Evolutionary conservation across 1,140 invertebrate genomes (phyloP).

Genomic region (Meloidogyne chitwoodi): DNA sequence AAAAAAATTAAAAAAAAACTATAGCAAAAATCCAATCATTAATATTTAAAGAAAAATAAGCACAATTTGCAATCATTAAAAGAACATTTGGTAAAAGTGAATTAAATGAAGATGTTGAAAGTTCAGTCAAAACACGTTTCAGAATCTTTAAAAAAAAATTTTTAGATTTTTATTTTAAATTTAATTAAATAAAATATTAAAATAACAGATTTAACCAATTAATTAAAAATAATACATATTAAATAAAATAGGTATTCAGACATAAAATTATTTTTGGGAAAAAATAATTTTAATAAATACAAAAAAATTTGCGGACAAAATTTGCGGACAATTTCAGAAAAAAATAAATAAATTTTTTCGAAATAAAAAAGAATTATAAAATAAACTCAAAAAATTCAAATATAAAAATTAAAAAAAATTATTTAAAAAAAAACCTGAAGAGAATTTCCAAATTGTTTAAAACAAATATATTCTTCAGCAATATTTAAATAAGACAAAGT

Average conservation of each 20-base stretch:
- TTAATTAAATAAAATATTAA: too few relatives aligned
- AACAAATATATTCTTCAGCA: constrained; percentile 32
- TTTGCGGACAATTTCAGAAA: too few relatives aligned
- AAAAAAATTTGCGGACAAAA: too few relatives aligned
- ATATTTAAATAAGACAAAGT: constrained; percentile 15
- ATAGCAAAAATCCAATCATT: constrained; percentile 14
- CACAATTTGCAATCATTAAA: constrained; percentile 5
- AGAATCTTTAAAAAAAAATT: constrained; percentile 5
- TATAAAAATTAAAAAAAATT: not conserved
- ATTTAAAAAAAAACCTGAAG: constrained; percentile 8
- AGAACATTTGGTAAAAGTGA: constrained; percentile 3
- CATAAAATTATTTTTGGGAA: too few relatives aligned
- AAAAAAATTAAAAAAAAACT: not conserved
- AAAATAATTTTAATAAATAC: too few relatives aligned
- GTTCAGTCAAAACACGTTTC: not conserved
- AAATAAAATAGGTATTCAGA: too few relatives aligned
- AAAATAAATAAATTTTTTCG: too few relatives aligned
- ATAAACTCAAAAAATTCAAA: too few relatives aligned
- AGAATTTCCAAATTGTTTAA: constrained; percentile 19
- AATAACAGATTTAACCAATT: too few relatives aligned
- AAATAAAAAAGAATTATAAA: too few relatives aligned
- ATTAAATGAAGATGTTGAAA: not conserved
- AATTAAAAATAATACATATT: too few relatives aligned
- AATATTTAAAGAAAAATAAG: constrained; percentile 7
- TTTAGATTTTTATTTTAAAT: too few relatives aligned